Percentiles rank a stretch among this genome's conserved stretches.
Evolutionary conservation across 1,140 invertebrate species (phyloP).

Genomic region (Philotrypesis tridentata): DNA sequence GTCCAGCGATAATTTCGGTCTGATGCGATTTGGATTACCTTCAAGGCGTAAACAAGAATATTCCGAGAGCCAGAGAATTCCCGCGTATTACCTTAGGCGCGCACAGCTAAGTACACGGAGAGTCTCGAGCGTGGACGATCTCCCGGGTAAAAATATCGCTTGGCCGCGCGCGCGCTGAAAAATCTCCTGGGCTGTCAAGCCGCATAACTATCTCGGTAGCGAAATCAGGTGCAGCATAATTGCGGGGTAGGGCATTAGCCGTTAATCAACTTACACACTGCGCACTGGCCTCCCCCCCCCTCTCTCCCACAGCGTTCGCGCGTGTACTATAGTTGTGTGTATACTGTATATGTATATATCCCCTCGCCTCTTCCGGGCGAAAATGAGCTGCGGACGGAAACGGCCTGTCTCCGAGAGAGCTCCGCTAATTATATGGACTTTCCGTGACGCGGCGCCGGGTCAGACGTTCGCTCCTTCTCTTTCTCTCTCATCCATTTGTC

Average conservation of each 20-base stretch:
- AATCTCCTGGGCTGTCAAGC: not conserved
- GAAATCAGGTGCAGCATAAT: conserved; percentile 28
- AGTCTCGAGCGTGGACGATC: not conserved
- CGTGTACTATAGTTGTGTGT: no score
- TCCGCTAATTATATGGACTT: conserved; percentile 54
- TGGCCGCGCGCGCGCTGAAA: not conserved
- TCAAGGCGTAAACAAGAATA: no score
- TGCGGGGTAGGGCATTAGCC: not conserved
- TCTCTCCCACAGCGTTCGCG: no score
- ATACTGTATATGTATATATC: no score
- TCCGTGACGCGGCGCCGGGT: conserved; percentile 40
- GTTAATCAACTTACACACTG: conserved; percentile 36
- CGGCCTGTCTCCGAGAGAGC: not conserved
- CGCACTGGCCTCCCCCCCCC: not conserved
- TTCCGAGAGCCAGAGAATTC: no score
- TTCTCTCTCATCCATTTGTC: conserved; percentile 59
- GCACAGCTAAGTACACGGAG: no score
- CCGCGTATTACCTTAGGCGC: no score
- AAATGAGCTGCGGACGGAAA: conserved; percentile 41
- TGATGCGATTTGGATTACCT: not conserved
- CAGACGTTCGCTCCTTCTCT: no score
- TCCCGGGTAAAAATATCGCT: not conserved
- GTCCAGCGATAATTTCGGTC: not conserved
- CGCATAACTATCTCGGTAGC: not conserved
- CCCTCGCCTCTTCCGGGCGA: conserved; percentile 21